Conservation (phyloP, 2,113 vertebrate genomes). For the Sinocyclocheilus anshuiensis region DNA sequence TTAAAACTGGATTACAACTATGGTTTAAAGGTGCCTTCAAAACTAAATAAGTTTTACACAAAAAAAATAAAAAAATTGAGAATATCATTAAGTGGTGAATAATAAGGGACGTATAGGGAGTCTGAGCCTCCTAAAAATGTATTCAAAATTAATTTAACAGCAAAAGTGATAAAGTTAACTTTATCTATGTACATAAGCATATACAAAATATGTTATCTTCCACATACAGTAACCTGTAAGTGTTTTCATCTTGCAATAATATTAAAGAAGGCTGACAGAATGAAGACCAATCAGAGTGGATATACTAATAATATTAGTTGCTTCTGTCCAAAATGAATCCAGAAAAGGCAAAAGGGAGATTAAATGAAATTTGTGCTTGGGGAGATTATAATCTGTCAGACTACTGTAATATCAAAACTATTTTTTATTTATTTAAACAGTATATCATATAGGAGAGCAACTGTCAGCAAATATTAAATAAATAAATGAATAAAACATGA, state of each 20-base stretch:
- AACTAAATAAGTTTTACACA: neutral
- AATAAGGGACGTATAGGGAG: neutral
- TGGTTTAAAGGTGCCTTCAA: neutral
- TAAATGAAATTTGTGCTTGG: neutral
- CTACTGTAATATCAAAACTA: neutral
- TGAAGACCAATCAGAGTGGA: neutral
- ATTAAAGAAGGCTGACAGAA: neutral
- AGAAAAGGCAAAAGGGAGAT: neutral
- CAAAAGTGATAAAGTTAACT: neutral
- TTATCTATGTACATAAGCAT: neutral
- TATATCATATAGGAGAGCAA: neutral
- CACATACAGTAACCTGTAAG: no score
- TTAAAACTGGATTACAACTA: neutral
- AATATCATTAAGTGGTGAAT: neutral
- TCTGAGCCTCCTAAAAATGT: neutral
- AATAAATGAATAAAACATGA: neutral
- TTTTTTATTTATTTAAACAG: neutral
- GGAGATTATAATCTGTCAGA: neutral
- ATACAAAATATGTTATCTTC: neutral
- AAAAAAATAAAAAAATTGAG: neutral
- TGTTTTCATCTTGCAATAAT: neutral
- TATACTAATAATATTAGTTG: neutral
- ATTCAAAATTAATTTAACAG: neutral
- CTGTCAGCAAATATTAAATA: neutral
- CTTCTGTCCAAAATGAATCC: neutral